Evolutionary conservation across 2,113 vertebrate genomes (phyloP).

Genomic region (Misgurnus mizolepis): DNA sequence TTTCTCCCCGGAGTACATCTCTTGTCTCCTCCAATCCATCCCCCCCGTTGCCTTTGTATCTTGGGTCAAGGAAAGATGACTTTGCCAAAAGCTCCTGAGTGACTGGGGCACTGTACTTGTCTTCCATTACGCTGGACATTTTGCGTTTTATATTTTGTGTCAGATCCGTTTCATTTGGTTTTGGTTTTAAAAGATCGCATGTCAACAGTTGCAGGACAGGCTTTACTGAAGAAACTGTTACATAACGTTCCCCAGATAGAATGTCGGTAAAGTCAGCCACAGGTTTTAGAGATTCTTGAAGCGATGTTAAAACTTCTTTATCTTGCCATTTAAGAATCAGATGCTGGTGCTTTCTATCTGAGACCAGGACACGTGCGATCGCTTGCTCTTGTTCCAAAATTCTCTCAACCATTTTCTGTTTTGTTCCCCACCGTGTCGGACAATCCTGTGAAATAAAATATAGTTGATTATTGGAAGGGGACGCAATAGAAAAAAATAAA

Average conservation of each 20-base stretch:
- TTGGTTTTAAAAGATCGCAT: no score
- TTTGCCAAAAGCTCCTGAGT: neutral
- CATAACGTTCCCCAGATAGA: no score
- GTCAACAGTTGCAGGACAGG: no score
- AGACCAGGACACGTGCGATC: neutral
- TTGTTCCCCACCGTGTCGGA: neutral
- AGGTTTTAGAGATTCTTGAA: neutral
- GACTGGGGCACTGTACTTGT: neutral
- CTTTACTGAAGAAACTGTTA: no score
- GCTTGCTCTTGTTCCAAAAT: neutral
- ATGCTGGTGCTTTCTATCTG: neutral
- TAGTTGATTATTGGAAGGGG: no score
- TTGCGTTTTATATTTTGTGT: neutral
- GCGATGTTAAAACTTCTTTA: neutral
- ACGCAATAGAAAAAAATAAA: no score
- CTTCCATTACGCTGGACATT: neutral
- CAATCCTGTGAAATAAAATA: neutral
- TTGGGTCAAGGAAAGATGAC: no score
- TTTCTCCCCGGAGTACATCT: no score
- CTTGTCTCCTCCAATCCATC: no score
- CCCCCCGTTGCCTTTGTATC: no score
- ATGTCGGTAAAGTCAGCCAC: no score
- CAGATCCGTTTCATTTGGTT: neutral
- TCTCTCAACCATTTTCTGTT: neutral
- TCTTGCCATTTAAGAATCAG: neutral